Evolutionary conservation across 2,113 vertebrate genomes (phyloP).

Genomic region (Megalops atlanticus): DNA sequence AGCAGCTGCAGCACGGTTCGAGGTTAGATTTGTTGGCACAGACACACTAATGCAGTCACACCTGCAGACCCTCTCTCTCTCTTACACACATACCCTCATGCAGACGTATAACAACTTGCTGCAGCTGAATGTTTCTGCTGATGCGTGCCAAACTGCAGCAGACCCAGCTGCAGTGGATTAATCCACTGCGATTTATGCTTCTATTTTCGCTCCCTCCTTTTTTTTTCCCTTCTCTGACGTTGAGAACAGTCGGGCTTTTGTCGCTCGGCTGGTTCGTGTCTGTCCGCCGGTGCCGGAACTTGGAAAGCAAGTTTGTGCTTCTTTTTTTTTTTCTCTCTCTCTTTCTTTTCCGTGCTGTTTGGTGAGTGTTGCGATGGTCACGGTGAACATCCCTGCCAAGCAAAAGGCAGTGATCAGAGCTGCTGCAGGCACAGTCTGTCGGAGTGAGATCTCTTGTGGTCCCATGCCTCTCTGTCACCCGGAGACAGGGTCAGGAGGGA

Average conservation of each 20-base stretch:
- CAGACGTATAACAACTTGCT: slow-evolving; percentile 56
- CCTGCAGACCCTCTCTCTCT: not conserved
- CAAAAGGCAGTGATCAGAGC: not conserved
- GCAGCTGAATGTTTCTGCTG: slow-evolving; percentile 57
- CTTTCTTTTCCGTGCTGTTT: not conserved
- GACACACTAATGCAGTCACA: not conserved
- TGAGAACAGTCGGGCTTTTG: slow-evolving; percentile 3
- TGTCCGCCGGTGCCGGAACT: not conserved
- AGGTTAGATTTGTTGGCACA: slow-evolving; percentile 7
- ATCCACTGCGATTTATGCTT: slow-evolving; percentile 40
- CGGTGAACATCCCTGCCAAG: not conserved
- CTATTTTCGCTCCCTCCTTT: slow-evolving; percentile 39
- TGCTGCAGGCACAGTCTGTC: not conserved
- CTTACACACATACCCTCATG: not conserved
- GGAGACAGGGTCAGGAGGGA: not conserved
- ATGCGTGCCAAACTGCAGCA: slow-evolving; percentile 60
- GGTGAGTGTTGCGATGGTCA: not conserved
- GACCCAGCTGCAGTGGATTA: slow-evolving; percentile 69
- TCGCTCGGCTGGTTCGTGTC: not conserved
- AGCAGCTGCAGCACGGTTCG: not conserved
- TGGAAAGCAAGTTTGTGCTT: not conserved
- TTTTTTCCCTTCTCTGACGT: not conserved
- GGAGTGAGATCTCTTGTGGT: not conserved
- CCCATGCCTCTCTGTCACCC: too few species aligned
- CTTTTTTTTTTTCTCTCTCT: not conserved